These are phyloP conservation scores for Eulemur rubriventer DNA, from an alignment of 2,797 vertebrate genomes.

Conservation along the genomic window DNA sequence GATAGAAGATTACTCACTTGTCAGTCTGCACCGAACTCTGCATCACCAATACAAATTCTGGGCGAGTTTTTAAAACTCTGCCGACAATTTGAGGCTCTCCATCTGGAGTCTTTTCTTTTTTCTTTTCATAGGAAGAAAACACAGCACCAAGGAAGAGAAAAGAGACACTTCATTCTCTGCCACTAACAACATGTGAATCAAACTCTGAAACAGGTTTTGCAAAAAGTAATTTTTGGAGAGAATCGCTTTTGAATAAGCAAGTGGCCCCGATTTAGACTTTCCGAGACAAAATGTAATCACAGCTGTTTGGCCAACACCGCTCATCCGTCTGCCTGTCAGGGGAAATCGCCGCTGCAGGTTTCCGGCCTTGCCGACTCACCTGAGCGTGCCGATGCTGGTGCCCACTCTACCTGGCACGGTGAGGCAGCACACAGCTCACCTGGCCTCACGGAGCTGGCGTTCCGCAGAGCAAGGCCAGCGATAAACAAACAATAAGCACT, in stretches of 20 bases:
- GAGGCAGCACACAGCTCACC: fast-evolving
- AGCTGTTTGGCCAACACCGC: not conserved
- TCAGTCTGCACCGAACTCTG: not conserved
- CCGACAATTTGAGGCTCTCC: not conserved
- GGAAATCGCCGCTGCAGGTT: not conserved
- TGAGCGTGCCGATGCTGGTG: fast-evolving
- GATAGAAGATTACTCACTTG: constrained; percentile 69
- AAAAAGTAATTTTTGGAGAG: constrained; percentile 64
- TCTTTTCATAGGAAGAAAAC: constrained; percentile 49
- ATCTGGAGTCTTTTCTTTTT: not conserved
- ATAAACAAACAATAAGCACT: fast-evolving
- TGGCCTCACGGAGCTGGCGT: not conserved
- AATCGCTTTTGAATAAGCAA: constrained; percentile 30
- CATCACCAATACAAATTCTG: constrained; percentile 62
- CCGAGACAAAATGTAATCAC: not conserved
- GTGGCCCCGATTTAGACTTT: not conserved
- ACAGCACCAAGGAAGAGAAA: constrained; percentile 64
- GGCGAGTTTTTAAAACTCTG: constrained; percentile 67
- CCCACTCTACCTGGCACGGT: fast-evolving
- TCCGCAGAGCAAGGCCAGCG: not conserved
- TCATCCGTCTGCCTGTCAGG: not conserved
- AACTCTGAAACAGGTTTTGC: constrained; percentile 59
- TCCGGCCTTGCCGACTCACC: not conserved
- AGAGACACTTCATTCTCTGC: constrained; percentile 37
- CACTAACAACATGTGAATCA: constrained; percentile 51